Evolutionary conservation across 2,797 vertebrate genomes (phyloP), one percentile per base, ranked within the genome.

Genomic region (Eulemur coronatus): DNA sequence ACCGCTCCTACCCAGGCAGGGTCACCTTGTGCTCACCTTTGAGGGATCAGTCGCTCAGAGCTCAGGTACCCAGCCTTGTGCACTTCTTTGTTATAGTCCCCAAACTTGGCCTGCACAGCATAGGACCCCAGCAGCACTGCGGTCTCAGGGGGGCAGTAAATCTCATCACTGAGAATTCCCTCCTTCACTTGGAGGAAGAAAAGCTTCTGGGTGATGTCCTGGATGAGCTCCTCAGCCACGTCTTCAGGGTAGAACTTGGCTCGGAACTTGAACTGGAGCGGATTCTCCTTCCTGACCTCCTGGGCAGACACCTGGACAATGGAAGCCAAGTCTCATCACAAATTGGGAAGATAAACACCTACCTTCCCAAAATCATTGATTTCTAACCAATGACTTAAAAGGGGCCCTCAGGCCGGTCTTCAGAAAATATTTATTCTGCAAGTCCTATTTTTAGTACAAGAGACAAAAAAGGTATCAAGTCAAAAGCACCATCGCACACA

Each of bases 111-210:
- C 98, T 99, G 99, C 55, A 99, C 99, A 0, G 99, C 99, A 50
- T 99, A 99, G 67, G 99, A 99, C 33, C 99, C 99, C 89, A 99
- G 99, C 91, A 99, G 99, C 92, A 99, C 99, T 0, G 99, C 99
- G 0, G 99, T 99, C 99, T 99, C 99, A 0, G 99, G 99, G 0
- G 99, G 99, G 88, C 99, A 99, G 98, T 99, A 99, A 91, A 99
- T 99, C 97, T 99, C 99, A 3, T 99, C 99, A 0, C 99, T 99
- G 89, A 99, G 99, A 96, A 99, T 99, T 43, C 98, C 97, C 7
- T 99, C 99, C 98, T 99, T 99, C 98, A 99, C 99, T 97, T 99
- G 99, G 73, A 99, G 98, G 98, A 99, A 99, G 98, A 99, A 99
- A 0, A 99, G 99, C 98, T 99, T 99, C 98, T 99, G 99, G 0